Percentiles rank a stretch among this genome's conserved stretches.
Evolutionary conservation across 2,888 invertebrate genomes (phyloP).

Genomic region (Dryococelus australis): DNA sequence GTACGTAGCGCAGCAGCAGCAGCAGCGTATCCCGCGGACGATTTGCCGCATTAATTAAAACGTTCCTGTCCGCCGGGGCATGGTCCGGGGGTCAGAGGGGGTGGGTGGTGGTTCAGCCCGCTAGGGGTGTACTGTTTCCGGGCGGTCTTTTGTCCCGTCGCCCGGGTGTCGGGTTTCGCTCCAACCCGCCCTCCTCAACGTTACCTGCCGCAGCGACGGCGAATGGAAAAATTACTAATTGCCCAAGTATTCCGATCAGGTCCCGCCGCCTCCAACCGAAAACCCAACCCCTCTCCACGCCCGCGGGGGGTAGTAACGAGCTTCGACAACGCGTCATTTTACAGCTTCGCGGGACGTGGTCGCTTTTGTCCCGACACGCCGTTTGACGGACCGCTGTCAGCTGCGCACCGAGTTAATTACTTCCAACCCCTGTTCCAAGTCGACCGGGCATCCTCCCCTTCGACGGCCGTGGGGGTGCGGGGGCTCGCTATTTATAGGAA

Average conservation of each 20-base stretch:
- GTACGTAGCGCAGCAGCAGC: not conserved
- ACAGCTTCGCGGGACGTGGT: not conserved
- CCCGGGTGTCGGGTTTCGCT: not conserved
- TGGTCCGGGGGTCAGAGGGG: not conserved
- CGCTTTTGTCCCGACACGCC: too few relatives aligned
- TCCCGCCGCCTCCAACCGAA: not conserved
- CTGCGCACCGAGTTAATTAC: too few relatives aligned
- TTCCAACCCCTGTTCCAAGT: too few relatives aligned
- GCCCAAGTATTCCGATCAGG: not conserved
- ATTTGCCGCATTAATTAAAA: slow-evolving; percentile 7
- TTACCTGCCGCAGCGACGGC: not conserved
- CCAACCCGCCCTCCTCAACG: not conserved
- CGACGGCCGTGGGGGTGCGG: too few relatives aligned
- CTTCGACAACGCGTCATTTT: not conserved
- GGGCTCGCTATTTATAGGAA: too few relatives aligned
- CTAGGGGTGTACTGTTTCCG: slow-evolving; percentile 9
- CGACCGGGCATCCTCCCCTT: too few relatives aligned
- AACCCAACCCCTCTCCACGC: not conserved
- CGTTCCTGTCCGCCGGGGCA: not conserved
- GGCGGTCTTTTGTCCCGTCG: not conserved
- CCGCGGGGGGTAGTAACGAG: not conserved
- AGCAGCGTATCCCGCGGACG: not conserved
- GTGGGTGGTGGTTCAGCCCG: not conserved
- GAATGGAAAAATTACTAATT: not conserved
- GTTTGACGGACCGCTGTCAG: too few relatives aligned